Evolutionary conservation across 2,888 invertebrate genomes (phyloP), one percentile per base, ranked within the genome.

Genomic region (Trypoxylon attenuatum): DNA sequence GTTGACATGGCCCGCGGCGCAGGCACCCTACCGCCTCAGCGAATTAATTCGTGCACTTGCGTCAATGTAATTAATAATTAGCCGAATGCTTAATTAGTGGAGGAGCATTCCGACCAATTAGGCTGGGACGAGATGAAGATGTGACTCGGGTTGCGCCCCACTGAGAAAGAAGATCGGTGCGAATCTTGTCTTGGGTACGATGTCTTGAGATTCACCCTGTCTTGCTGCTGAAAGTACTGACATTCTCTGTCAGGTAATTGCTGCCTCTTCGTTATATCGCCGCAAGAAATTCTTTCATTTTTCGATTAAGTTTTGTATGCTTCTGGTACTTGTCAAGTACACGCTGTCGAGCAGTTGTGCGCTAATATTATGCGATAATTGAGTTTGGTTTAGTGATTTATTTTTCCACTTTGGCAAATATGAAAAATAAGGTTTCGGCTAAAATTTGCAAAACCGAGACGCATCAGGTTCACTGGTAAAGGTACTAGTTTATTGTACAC

Each of bases 61-160:
- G 77, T 77, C 78, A 72, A 73, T 77, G 76, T 79, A 79, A 82
- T 82, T 82, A 82, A 82, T 82, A 82, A 82, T 82, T 82, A 82
- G 81, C 63, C 75, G 73, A 71, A 79, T 76, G 80, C 74, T 78
- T 81, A 81, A 81, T 81, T 78, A 80, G 80, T 73, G 64, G 66
- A 62, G 54, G 69, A 69, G 73, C 74, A 76, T 74, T 71, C 73
- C 70, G 59, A 65, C 78, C 79, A 81, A 81, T 81, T 81, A 81
- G 80, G 66, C 67, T 42, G 62, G 43, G 51, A 53, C 46, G 39
- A 49, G 67, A 76, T 74, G 76, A 81, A 81, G 81, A 73, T 73
- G 79, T 72, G 79, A 79, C 69, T 59, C 57, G 57, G 60, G 47
- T 39, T 27, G 50, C 43, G 57, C 41, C 71, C 76, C 66, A 68